Percentiles rank a stretch among this genome's conserved stretches.
These are phyloP conservation scores for Brachionus rubens DNA, from an alignment of 1,140 invertebrate species.

Conservation along the genomic window DNA sequence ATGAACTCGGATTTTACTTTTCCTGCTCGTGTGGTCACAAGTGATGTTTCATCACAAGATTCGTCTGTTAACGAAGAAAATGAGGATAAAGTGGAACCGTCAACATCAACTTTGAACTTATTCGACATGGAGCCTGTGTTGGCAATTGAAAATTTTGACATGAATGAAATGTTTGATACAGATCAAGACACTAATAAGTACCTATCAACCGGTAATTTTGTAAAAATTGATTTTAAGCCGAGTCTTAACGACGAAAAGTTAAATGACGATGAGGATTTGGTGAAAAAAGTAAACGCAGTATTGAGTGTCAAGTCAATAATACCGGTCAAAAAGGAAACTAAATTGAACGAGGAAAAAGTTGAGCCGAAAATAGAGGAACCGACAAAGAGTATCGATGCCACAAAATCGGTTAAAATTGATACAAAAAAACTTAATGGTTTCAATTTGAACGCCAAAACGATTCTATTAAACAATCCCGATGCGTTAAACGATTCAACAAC, in stretches of 20 bases:
- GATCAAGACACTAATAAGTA: background rate
- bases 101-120: background rate
- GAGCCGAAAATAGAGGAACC: background rate
- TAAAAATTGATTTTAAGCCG: background rate
- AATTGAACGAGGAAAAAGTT: background rate
- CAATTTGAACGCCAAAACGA: too few relatives aligned
- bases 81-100: too few relatives aligned
- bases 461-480: too few relatives aligned
- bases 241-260: background rate
- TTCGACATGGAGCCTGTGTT: constrained; percentile 1
- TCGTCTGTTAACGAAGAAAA: background rate
- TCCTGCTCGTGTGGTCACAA: too few relatives aligned
- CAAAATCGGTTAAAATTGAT: constrained; percentile 3
- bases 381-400: too few relatives aligned
- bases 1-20: background rate
- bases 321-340: background rate
- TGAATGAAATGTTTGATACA: background rate
- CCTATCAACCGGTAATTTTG: background rate
- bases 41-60: background rate
- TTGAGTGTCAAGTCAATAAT: background rate
- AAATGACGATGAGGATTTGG: background rate
- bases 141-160: constrained; percentile 12
- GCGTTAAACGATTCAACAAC: background rate
- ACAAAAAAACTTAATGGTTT: constrained; percentile 5
- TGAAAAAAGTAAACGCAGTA: background rate